A percentile compares a stretch with the other conserved stretches of the same genome.
Evolutionary conservation across 1,140 invertebrate species (phyloP).

Genomic region (Conus betulinus): DNA sequence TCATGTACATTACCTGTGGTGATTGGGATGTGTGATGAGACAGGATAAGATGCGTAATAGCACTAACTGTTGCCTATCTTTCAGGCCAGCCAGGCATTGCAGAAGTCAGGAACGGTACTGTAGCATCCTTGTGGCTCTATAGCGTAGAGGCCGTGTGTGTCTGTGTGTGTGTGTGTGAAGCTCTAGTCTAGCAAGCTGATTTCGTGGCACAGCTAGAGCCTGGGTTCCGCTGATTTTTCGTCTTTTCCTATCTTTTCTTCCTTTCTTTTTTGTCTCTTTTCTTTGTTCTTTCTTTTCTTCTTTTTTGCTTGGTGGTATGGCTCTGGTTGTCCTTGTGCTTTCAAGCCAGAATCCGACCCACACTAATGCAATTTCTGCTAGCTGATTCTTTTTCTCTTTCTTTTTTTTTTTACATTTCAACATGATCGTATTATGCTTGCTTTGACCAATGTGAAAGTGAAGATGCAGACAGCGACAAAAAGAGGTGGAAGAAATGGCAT

Average conservation of each 20-base stretch:
- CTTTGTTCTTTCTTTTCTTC: neutral
- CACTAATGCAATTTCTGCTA: neutral
- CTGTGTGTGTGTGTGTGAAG: too few relatives aligned
- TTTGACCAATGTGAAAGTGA: too few relatives aligned
- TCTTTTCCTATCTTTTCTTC: neutral
- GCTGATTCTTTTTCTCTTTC: too few relatives aligned
- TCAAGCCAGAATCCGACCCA: neutral
- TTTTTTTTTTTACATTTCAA: too few relatives aligned
- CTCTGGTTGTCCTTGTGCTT: neutral
- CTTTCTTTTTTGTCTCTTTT: neutral
- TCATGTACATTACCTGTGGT: too few relatives aligned
- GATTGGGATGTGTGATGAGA: too few relatives aligned
- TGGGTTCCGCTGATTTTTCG: neutral
- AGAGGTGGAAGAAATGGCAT: too few relatives aligned
- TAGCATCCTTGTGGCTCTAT: neutral
- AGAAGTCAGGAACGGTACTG: neutral
- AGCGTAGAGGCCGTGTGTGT: neutral
- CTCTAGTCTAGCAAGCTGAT: neutral
- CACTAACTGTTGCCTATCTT: neutral
- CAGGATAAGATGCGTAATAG: neutral
- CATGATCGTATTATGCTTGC: too few relatives aligned
- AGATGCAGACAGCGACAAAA: too few relatives aligned
- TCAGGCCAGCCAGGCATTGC: conserved; percentile 5
- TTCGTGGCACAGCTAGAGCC: neutral
- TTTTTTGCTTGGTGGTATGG: neutral